Evolutionary conservation across 2,888 invertebrate species (phyloP).

Genomic region (Lithophane ornitopus): DNA sequence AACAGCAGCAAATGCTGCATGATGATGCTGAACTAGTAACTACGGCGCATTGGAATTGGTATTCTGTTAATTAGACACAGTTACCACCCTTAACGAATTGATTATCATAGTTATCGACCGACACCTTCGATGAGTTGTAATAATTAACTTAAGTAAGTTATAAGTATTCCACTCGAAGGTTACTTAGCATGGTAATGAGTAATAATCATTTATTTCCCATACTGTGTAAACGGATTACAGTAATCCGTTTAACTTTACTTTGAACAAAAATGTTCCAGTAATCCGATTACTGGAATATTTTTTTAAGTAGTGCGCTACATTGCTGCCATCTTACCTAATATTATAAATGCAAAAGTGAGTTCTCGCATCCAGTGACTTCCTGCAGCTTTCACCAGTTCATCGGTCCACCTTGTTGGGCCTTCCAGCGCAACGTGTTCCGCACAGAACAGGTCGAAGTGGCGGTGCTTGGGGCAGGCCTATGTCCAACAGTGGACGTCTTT

Average conservation of each 20-base stretch:
- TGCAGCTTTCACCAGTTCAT: too few relatives aligned
- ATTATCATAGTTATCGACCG: constrained; percentile 13
- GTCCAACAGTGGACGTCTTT: too few relatives aligned
- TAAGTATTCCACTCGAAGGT: constrained; percentile 35
- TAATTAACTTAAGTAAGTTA: constrained; percentile 44
- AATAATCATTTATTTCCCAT: constrained; percentile 6
- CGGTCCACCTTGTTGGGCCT: too few relatives aligned
- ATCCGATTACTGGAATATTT: neutral
- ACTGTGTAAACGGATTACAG: constrained; percentile 9
- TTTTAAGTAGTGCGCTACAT: neutral
- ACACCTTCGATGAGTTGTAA: neutral
- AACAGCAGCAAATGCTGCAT: neutral
- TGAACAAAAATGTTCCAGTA: too few relatives aligned
- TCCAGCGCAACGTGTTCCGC: too few relatives aligned
- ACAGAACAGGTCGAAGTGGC: too few relatives aligned
- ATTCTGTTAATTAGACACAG: neutral
- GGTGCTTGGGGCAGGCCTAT: too few relatives aligned
- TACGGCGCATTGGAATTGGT: neutral
- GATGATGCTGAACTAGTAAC: neutral
- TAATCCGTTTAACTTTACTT: too few relatives aligned
- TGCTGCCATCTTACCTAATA: neutral
- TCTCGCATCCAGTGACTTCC: too few relatives aligned
- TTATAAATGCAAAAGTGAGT: too few relatives aligned
- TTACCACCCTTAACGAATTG: neutral
- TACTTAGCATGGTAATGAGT: neutral